Base-by-base conservation (phyloP, 2,113 vertebrate genomes). In the Penelope pileata region DNA sequence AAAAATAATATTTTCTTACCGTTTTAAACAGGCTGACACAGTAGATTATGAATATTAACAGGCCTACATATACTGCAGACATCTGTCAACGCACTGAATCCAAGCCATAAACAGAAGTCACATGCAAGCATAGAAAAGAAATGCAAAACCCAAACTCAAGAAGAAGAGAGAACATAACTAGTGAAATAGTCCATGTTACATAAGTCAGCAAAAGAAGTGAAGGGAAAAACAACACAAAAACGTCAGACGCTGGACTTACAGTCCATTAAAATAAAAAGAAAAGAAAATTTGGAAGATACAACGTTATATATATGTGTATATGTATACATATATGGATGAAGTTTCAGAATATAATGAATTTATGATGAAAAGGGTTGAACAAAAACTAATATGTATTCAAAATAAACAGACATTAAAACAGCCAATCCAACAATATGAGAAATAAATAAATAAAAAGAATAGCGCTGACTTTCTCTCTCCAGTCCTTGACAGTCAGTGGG, bases 21-120 rank as follows among this genome's bases (percentile, higher is more conserved):
- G 9, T 23, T 80, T 91, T 69, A 50, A 60, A 80, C 36, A 43
- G n/a, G 22, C 15, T 79, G 75, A 82, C 16, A 36, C 7, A 63
- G 9, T 19, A 79, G 43, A n/a, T 53, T 59, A 80, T 29, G 24
- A 88, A 83, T 27, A 69, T 54, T 60, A 42, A 73, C 40, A 86
- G 58, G 56, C 54, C 56, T 48, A 79, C 7, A 58, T 24, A 64
- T 7, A 73, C 30, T 2, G 4, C 7, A 66, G 53, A 8, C 51
- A 80, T 2, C 50, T 70, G 62, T 36, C 78, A 76, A 27, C 2
- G 9, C 47, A 42, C 16, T 42, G n/a, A 79, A 88, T 69, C 73
- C 45, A 88, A 91, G 82, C 7, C 16, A 62, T 8, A 47, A 59
- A 45, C 45, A 95, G 87, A 87, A 93, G 64, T 36, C 9, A 43